Conservation (phyloP, 2,888 invertebrate species). For the Oscheius sp. region DNA sequence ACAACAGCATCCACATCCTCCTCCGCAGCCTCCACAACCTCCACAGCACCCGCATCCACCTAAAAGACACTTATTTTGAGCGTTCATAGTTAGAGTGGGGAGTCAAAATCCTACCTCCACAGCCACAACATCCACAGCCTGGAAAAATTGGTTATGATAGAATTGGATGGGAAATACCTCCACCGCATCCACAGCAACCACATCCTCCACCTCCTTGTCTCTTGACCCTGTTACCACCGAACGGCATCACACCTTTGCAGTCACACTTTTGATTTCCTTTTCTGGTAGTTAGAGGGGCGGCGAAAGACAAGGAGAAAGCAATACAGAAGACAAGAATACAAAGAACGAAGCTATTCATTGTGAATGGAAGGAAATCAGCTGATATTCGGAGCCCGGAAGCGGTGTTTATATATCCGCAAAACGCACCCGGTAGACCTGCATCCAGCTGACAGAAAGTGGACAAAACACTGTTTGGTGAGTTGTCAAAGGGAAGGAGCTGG, state of each 20-base stretch:
- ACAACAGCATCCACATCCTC: slow-evolving; percentile 25
- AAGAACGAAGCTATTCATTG: not conserved
- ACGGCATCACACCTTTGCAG: no score
- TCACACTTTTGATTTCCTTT: no score
- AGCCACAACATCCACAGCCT: not conserved
- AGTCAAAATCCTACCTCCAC: not conserved
- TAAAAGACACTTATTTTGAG: not conserved
- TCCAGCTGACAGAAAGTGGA: slow-evolving; percentile 5
- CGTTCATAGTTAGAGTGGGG: no score
- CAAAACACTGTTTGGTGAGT: slow-evolving; percentile 20
- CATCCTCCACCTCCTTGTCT: slow-evolving; percentile 14
- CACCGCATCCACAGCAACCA: slow-evolving; percentile 8
- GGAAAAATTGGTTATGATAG: no score
- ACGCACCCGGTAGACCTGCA: not conserved
- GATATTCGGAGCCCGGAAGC: slow-evolving; percentile 2
- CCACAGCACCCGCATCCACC: slow-evolving; percentile 12
- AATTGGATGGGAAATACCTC: no score
- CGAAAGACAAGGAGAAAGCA: not conserved
- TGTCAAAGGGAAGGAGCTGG: no score
- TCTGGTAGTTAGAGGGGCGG: not conserved
- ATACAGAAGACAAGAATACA: not conserved
- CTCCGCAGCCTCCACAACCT: slow-evolving; percentile 4
- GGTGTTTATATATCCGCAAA: slow-evolving; percentile 14
- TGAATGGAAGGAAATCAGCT: not conserved
- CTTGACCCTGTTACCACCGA: slow-evolving; percentile 19